Conservation (phyloP, 2,113 vertebrate genomes). For the pig (Sus scrofa) region DNA sequence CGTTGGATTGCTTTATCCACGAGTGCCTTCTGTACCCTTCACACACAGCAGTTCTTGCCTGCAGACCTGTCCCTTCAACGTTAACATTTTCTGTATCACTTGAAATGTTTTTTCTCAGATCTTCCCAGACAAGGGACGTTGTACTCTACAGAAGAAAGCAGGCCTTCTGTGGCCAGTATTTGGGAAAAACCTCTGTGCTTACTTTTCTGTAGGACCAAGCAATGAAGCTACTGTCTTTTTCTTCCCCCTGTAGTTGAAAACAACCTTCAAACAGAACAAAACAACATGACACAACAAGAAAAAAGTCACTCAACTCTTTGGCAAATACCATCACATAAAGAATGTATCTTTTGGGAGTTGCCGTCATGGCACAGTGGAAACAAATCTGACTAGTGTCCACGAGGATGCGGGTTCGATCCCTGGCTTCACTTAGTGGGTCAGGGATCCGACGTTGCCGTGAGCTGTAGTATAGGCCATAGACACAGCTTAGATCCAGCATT, state of each 20-base stretch:
- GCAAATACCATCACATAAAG: background rate
- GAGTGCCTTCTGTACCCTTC: background rate
- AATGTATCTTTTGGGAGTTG: too few species aligned
- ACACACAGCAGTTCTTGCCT: background rate
- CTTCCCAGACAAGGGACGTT: background rate
- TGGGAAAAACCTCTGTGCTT: background rate
- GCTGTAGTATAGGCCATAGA: too few species aligned
- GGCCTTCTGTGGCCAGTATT: accelerated
- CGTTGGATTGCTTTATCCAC: background rate
- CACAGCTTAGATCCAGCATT: too few species aligned
- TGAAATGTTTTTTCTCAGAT: background rate
- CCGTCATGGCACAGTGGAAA: too few species aligned
- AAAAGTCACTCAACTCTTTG: background rate
- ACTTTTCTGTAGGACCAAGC: background rate
- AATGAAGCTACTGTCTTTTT: background rate
- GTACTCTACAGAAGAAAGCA: background rate
- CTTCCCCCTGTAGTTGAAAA: background rate
- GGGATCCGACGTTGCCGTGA: too few species aligned
- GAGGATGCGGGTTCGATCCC: too few species aligned
- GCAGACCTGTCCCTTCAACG: accelerated
- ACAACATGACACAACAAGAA: background rate
- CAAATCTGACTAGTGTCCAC: too few species aligned
- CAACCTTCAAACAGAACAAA: background rate
- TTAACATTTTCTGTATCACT: background rate
- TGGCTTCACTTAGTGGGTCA: too few species aligned